Base-by-base conservation (phyloP, 2,113 vertebrate species). In the Anoura caudifer region DNA sequence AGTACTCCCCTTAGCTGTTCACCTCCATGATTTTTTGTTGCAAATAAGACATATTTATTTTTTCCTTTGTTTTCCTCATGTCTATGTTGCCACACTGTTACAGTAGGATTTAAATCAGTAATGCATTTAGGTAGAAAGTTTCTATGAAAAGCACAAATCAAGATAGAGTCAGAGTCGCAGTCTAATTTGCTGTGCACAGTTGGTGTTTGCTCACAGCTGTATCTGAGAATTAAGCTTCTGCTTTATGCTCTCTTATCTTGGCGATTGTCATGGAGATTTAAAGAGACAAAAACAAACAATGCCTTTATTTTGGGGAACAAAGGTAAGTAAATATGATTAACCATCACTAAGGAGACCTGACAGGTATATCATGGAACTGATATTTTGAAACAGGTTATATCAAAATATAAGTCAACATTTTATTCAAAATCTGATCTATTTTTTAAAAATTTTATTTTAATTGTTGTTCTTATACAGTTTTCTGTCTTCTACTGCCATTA, bases 121-220 rank as follows among this genome's bases (percentile, higher is more conserved):
- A 59, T 82, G n/a, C 43, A 76, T 94, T 87, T 92, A 45, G 36
- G 26, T 13, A 87, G 76, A 95, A 3, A 50, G 17, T 92, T 94
- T 79, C 91, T 89, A 63, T 82, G 72, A 75, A 97, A 95, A 76
- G 75, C n/a, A 88, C 72, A 97, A 82, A 96, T 88, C 77, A 93
- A 80, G 73, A 73, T 9, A 84, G 45, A 79, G 36, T 67, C 65
- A 84, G 45, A 79, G 36, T 67, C 65, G 81, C 41, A 43, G 81
- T 76, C 69, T 47, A 76, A 96, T 95, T 96, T 89, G 84, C 61
- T 95, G 52, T 91, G 36, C 77, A 59, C 67, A 63, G 82, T 67
- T 45, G 33, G 83, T 94, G 6, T 87, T 87, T 76, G 65, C 87
- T 92, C 85, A 95, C 90, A 52, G 8, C 61, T 54, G 4, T 45